phyloP scores from a whole-genome alignment of 1,140 invertebrate genomes.

The Drosophila gunungcola region DNA sequence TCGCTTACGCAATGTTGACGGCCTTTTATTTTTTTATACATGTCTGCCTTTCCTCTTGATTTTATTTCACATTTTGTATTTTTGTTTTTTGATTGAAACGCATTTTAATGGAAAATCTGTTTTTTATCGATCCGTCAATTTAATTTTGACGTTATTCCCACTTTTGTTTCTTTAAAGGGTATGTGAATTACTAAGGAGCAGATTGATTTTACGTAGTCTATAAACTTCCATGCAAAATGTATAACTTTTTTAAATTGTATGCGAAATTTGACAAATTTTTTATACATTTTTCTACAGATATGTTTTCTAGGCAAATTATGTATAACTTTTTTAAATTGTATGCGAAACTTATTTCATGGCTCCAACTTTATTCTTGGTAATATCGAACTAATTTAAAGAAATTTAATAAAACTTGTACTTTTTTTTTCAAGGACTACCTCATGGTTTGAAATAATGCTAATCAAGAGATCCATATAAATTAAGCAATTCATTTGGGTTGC shows the following conservation, averaged over 20 bases:
- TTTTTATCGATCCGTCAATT: slow-evolving; percentile 78
- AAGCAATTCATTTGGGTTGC: slow-evolving; percentile 11
- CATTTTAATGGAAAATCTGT: slow-evolving; percentile 79
- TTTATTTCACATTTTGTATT: slow-evolving; percentile 13
- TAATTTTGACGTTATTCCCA: slow-evolving; percentile 64
- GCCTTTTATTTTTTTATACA: slow-evolving; percentile 9
- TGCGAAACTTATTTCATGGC: no score
- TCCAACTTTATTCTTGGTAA: no score
- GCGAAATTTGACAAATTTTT: no score
- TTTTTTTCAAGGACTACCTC: neutral
- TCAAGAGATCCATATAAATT: slow-evolving; percentile 8
- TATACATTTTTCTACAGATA: no score
- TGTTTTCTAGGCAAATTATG: no score
- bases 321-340: no score
- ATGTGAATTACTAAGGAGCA: neutral
- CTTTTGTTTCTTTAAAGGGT: slow-evolving; percentile 15
- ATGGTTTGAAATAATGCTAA: neutral
- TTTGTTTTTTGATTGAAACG: slow-evolving; percentile 64
- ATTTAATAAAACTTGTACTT: no score
- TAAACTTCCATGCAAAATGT: no score
- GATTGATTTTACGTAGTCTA: neutral
- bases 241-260: no score
- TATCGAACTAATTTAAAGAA: no score
- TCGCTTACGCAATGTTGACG: slow-evolving; percentile 69
- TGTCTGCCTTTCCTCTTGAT: slow-evolving; percentile 21